Conservation (phyloP, 1,140 invertebrate species). For the Hylaeus anthracinus region DNA sequence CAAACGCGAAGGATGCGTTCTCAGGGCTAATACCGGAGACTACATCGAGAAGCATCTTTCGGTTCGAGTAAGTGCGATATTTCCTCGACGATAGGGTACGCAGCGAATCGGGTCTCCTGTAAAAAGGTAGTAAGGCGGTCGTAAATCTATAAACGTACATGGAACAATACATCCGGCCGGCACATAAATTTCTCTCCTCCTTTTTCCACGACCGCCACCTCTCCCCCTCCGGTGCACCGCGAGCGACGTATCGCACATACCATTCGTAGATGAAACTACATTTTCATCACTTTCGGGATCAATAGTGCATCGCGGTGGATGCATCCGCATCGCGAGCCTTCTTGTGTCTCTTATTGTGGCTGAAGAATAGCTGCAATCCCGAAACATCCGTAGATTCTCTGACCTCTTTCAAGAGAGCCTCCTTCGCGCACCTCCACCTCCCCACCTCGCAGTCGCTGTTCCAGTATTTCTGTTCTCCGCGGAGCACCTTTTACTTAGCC, state of each 20-base stretch:
- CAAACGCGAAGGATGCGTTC: too few relatives aligned
- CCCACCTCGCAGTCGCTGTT: background rate
- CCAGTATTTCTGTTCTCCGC: slow-evolving; percentile 14
- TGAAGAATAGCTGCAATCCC: slow-evolving; percentile 69
- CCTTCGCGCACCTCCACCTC: slow-evolving; percentile 23
- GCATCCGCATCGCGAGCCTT: slow-evolving; percentile 45
- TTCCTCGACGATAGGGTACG: too few relatives aligned
- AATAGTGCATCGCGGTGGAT: slow-evolving; percentile 40
- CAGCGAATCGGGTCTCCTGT: background rate
- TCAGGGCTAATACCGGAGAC: too few relatives aligned
- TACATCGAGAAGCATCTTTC: too few relatives aligned
- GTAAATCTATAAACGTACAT: slow-evolving; percentile 34
- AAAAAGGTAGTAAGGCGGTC: background rate
- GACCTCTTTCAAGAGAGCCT: slow-evolving; percentile 47
- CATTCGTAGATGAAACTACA: slow-evolving; percentile 37
- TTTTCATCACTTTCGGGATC: slow-evolving; percentile 42
- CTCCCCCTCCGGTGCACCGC: background rate
- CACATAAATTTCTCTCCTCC: slow-evolving; percentile 21
- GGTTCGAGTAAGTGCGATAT: too few relatives aligned
- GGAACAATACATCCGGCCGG: slow-evolving; percentile 26
- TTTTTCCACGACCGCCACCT: background rate
- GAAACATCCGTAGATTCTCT: slow-evolving; percentile 59
- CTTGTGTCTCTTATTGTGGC: slow-evolving; percentile 64
- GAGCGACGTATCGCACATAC: slow-evolving; percentile 33
- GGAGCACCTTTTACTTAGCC: slow-evolving; percentile 41